These are phyloP conservation scores for Harmothoe impar DNA, from an alignment of 2,888 invertebrate genomes.

Conservation along the genomic window DNA sequence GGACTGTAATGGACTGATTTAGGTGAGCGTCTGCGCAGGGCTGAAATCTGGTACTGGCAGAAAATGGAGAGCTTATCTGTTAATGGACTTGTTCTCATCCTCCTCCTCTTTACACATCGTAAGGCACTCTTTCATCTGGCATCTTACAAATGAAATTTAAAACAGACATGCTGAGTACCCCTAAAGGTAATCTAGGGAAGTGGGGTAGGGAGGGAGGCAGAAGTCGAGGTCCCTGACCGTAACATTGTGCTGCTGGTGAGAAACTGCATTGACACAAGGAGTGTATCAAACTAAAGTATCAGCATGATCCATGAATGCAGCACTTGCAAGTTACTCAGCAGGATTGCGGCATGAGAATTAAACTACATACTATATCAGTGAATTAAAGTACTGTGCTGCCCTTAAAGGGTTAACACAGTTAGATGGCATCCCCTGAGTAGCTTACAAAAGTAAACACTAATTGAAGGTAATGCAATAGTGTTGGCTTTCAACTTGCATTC, in stretches of 20 bases:
- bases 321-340: too few species aligned
- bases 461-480: slow-evolving; percentile 59
- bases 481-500: slow-evolving; percentile 60
- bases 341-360: too few species aligned
- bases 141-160: slow-evolving; percentile 52
- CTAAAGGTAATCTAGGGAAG: neutral
- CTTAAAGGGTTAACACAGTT: neutral
- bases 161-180: neutral
- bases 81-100: slow-evolving; percentile 33
- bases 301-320: too few species aligned
- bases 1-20: slow-evolving; percentile 48
- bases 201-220: too few species aligned
- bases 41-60: slow-evolving; percentile 17
- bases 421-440: slow-evolving; percentile 25
- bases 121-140: neutral
- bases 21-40: neutral
- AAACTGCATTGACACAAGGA: too few species aligned
- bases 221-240: too few species aligned
- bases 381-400: too few species aligned
- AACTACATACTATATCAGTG: too few species aligned
- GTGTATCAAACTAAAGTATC: too few species aligned
- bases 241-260: too few species aligned
- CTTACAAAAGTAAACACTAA: slow-evolving; percentile 45
- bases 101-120: slow-evolving; percentile 7
- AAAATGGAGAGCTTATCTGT: slow-evolving; percentile 51